Evolutionary conservation across 2,113 vertebrate genomes (phyloP).

Genomic region (Nematolebias whitei): DNA sequence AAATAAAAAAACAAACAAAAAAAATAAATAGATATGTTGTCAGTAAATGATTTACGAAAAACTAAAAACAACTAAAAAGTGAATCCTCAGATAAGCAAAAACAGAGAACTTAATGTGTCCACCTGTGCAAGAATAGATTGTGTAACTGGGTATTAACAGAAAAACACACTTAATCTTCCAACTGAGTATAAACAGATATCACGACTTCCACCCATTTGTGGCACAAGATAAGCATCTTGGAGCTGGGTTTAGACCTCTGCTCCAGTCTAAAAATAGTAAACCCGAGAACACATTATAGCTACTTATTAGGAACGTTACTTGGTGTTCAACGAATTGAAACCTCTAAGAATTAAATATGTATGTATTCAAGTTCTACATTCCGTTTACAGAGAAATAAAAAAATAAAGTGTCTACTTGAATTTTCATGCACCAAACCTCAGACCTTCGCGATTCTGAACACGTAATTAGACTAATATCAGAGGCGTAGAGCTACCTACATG

Average conservation of each 20-base stretch:
- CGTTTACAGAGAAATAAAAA: not conserved
- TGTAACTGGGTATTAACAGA: not conserved
- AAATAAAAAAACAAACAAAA: too few species aligned
- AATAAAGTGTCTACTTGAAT: not conserved
- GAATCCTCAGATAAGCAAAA: not conserved
- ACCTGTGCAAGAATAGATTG: not conserved
- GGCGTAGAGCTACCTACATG: slow-evolving; percentile 28
- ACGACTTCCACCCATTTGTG: slow-evolving; percentile 46
- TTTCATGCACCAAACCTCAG: not conserved
- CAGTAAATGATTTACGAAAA: too few species aligned
- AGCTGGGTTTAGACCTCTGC: slow-evolving; percentile 42
- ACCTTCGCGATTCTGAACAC: slow-evolving; percentile 36
- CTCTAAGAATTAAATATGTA: slow-evolving; percentile 8
- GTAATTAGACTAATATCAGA: slow-evolving; percentile 8
- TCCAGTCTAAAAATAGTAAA: slow-evolving; percentile 74
- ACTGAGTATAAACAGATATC: not conserved
- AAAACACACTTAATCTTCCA: not conserved
- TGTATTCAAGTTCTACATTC: slow-evolving; percentile 1
- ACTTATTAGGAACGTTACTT: slow-evolving; percentile 54
- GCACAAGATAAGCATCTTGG: slow-evolving; percentile 53
- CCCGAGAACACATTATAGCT: slow-evolving; percentile 53
- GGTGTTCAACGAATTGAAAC: slow-evolving; percentile 45
- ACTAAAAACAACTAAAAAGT: not conserved
- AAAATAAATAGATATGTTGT: too few species aligned
- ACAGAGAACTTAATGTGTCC: not conserved